A percentile compares a stretch with the other conserved stretches of the same genome.
Conservation (phyloP, 2,797 vertebrate genomes). For the Holocentrus rufus region DNA sequence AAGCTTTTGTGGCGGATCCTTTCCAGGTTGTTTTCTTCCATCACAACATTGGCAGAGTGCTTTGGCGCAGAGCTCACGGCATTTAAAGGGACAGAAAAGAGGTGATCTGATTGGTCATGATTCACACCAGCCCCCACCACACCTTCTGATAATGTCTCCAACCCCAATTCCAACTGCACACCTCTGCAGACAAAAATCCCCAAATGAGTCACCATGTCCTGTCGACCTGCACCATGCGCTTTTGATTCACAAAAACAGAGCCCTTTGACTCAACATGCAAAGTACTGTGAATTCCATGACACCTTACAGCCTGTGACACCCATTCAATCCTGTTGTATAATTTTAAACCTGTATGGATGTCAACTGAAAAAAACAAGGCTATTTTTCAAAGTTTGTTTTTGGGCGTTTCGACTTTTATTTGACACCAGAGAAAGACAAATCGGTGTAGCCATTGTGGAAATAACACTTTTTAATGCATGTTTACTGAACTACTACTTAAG, state of each 20-base stretch:
- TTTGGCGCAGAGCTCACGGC: too few species aligned
- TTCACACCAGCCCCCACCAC: too few species aligned
- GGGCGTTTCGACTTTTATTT: conserved; percentile 38
- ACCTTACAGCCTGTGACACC: conserved; percentile 40
- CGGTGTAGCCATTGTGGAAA: conserved; percentile 12
- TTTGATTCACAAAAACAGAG: not conserved
- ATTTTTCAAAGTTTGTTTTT: conserved; percentile 30
- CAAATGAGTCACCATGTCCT: too few species aligned
- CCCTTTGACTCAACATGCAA: conserved; percentile 36
- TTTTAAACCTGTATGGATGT: conserved; percentile 48
- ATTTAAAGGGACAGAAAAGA: too few species aligned
- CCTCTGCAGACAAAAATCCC: too few species aligned
- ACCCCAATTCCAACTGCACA: too few species aligned
- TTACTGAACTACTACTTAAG: conserved; percentile 37
- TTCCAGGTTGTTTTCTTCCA: too few species aligned
- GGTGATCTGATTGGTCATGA: too few species aligned
- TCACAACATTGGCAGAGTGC: too few species aligned
- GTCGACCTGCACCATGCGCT: too few species aligned
- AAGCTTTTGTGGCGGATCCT: too few species aligned
- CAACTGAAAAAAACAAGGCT: conserved; percentile 23
- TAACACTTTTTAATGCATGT: conserved; percentile 23
- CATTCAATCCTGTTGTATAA: conserved; percentile 43
- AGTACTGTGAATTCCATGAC: conserved; percentile 51
- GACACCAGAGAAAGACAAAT: conserved; percentile 9
- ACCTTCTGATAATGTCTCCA: too few species aligned